Base-by-base conservation (phyloP, 2,888 invertebrate genomes). In the Drosophila sordidapex region DNA sequence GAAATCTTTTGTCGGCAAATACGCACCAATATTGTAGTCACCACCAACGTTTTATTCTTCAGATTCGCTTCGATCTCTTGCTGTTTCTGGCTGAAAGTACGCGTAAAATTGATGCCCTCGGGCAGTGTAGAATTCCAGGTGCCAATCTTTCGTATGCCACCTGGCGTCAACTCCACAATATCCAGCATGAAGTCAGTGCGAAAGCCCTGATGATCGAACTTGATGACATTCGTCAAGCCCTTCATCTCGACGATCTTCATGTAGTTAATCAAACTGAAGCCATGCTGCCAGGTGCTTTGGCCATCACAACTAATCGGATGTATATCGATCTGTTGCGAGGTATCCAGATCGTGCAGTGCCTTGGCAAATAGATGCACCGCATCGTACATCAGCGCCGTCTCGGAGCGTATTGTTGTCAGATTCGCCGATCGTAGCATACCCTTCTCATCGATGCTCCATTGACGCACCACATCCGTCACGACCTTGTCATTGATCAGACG, bases 171-270 rank as follows among this genome's bases (percentile, higher is more conserved):
- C 93, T 99, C 98, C 77, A 99, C 96, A 83, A 99, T 96, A 92
- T 98, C 98, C 82, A 99, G 94, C 77, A 96, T 96, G 92, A 99
- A 98, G 93, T 98, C 97, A 53, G 97, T 97, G 71, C 99, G 95
- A 93, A 98, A 97, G 63, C 99, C 99, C 94, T 97, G 97, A 93
- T 97, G 97, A 94, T 98, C 98, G 93, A 99, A 98, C 94, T 97
- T 97, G 89, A 99, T 98, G 67, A 96, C 95, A 77, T 98, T 98
- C 1, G 98, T 98, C 82, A 98, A 94, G n/a, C 98, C 98, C 86
- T 96, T 95, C 96, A 98, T 97, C 94, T 97, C 97, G 76, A 98
- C 99, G 91, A 98, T 97, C 95, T 98, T 98, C 97, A 99, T 98
- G 92, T 98, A 98, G 94, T 99, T 99, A 86, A 99, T 97, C 80